Evolutionary conservation across 2,888 invertebrate genomes (phyloP).

Genomic region (Metacarcinus magister): DNA sequence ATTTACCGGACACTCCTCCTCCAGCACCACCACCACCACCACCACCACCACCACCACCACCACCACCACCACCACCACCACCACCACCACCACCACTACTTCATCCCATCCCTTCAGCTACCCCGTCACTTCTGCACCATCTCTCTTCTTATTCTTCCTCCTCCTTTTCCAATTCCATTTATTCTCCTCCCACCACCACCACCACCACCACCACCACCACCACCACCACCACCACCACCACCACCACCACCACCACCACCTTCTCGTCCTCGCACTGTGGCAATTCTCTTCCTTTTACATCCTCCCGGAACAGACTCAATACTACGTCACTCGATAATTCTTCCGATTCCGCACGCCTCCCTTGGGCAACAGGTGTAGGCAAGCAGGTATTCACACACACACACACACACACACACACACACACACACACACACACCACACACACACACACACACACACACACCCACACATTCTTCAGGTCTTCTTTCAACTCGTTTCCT

Average conservation of each 20-base stretch:
- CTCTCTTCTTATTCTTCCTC: not conserved
- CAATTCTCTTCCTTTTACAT: not conserved
- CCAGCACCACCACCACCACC: not conserved
- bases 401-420: slow-evolving; percentile 1
- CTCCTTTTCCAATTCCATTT: not conserved
- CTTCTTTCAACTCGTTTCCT: not conserved
- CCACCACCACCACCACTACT: not conserved
- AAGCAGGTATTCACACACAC: not conserved
- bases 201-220: not conserved
- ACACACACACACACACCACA: not conserved
- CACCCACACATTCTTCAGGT: not conserved
- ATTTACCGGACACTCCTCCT: not conserved
- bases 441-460: not conserved
- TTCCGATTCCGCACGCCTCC: slow-evolving; percentile 9
- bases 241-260: not conserved
- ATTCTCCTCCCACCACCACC: not conserved
- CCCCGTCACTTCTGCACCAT: not conserved
- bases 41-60: not conserved
- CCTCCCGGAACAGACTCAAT: slow-evolving; percentile 34
- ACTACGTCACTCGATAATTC: slow-evolving; percentile 20
- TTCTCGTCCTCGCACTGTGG: not conserved
- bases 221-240: not conserved
- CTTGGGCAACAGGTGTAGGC: slow-evolving; percentile 8
- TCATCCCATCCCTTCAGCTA: not conserved
- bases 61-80: not conserved